Base-by-base conservation (phyloP, 2,797 vertebrate genomes). In the Schizopygopsis pylzovi region DNA sequence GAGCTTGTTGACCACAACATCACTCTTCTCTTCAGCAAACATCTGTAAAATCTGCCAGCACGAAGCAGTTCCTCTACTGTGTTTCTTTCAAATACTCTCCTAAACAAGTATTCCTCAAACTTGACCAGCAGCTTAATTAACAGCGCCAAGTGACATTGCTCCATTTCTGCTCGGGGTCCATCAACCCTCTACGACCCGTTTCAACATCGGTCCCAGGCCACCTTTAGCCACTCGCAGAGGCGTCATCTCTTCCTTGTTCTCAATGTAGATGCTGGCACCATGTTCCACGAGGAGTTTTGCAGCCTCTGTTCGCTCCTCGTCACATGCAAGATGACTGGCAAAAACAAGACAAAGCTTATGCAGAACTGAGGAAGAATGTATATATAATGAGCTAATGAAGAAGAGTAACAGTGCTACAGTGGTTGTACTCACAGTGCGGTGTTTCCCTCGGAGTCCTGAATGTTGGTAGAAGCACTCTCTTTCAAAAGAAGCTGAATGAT, bases 211-310 rank as follows among this genome's bases (percentile, higher is more conserved):
- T 28, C 94, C 96, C 89, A 99, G 93, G 41, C 96, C 93, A 4
- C 97, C 96, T 91, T 96, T 98, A n/a, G 97, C 95, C 39, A 98
- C 90, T 94, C 99, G 97, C 70, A 99, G 90, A 0, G 98, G 98
- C 0, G 98, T 99, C 93, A 97, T 97, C 91, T 98, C 96, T 90
- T 99, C 98, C 91, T 99, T 99, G 93, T 99, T 99, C 90, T 98
- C 97, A 84, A 99, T 96, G 92, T 98, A 97, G 94, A 99, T 98
- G 91, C 97, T 99, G 90, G 98, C 97, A 86, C 98, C 97, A 0
- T 97, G 95, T 91, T 97, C 96, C 81, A 98, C 97, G 92, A 99
- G 94, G 87, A 98, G 90, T 92, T 98, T 99, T 86, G 98, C 98
- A 85, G 97, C 98, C 90, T 99, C 98, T 78, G 96, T 94, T 65